Evolutionary conservation across 2,113 vertebrate genomes (phyloP).

Genomic region (Otolemur garnettii): DNA sequence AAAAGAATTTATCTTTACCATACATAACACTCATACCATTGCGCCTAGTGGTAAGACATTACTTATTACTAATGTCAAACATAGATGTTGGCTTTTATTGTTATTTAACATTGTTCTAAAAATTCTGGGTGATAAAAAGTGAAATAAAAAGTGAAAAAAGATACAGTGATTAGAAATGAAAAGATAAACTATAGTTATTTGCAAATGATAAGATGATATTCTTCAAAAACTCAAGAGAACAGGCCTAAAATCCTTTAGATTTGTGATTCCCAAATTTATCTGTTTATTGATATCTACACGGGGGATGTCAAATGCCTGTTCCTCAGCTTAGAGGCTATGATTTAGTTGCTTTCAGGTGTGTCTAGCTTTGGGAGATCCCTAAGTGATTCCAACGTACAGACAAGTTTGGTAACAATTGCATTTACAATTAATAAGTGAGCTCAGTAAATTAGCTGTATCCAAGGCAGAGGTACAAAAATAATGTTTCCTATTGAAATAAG

Average conservation of each 20-base stretch:
- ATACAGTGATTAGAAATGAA: background rate
- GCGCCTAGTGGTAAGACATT: background rate
- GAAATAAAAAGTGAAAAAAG: background rate
- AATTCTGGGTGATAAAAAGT: background rate
- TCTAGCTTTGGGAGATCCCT: background rate
- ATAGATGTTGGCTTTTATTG: background rate
- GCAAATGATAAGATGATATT: background rate
- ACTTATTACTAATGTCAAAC: background rate
- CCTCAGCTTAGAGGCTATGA: background rate
- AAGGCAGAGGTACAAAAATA: background rate
- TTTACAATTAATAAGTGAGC: background rate
- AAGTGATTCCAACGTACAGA: background rate
- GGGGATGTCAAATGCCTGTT: too few species aligned
- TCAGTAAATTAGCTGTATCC: background rate
- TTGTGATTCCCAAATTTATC: background rate
- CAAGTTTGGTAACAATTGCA: background rate
- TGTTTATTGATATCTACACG: background rate
- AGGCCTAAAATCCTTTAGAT: background rate
- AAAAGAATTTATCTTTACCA: background rate
- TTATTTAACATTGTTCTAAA: background rate
- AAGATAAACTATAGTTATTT: background rate
- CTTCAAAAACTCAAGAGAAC: background rate
- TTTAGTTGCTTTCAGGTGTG: background rate
- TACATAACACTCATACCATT: background rate
- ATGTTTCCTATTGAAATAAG: background rate